Percentiles rank a stretch among this genome's conserved stretches.
Evolutionary conservation across 1,140 invertebrate genomes (phyloP).

Genomic region (Heliconius hermathena): DNA sequence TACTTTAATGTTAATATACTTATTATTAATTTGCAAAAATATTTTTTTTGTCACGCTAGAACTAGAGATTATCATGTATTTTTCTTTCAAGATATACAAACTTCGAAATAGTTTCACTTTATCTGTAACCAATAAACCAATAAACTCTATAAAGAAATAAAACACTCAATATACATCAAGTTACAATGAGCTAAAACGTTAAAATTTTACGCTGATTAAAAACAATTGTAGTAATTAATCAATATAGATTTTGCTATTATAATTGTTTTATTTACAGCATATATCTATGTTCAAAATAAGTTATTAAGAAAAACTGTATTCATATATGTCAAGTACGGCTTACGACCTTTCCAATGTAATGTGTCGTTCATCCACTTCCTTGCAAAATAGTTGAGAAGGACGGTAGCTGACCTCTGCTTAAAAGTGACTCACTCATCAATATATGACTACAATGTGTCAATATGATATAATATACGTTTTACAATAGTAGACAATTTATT

Average conservation of each 20-base stretch:
- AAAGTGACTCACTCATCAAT: conserved; percentile 3
- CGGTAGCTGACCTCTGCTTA: conserved; percentile 30
- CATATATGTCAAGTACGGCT: conserved; percentile 24
- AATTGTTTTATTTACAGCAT: background rate
- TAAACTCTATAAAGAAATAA: background rate
- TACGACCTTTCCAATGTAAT: conserved; percentile 28
- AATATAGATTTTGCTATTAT: background rate
- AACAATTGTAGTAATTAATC: background rate
- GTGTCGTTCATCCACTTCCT: conserved; percentile 34
- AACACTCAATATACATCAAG: background rate
- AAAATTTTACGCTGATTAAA: background rate
- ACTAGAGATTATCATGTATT: background rate
- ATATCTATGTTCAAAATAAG: background rate
- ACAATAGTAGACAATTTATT: background rate
- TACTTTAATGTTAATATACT: too few relatives aligned
- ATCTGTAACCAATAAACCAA: background rate
- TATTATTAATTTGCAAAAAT: background rate
- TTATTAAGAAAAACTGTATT: background rate
- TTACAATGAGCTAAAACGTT: background rate
- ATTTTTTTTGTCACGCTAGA: background rate
- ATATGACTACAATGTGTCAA: background rate
- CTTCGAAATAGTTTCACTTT: background rate
- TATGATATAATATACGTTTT: background rate
- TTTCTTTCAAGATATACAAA: background rate
- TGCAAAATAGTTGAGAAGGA: conserved; percentile 33